A percentile compares a stretch with the other conserved stretches of the same genome.
Evolutionary conservation across 2,888 invertebrate species (phyloP).

Genomic region (Trachelus troglodyta): DNA sequence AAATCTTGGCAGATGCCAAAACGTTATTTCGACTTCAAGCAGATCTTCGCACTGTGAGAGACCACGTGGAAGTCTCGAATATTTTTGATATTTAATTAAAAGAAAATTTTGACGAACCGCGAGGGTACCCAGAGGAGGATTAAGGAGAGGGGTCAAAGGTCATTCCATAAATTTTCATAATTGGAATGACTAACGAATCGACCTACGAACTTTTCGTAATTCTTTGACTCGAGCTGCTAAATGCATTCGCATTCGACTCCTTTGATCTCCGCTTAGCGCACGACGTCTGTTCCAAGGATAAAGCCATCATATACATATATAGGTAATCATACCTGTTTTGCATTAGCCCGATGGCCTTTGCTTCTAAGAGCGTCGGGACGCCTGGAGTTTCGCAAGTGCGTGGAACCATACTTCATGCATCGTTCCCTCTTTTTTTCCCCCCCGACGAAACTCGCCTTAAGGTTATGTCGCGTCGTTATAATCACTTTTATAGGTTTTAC

Average conservation of each 20-base stretch:
- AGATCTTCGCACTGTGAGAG: not conserved
- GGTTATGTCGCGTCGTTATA: not conserved
- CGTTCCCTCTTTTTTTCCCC: not conserved
- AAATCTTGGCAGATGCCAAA: not conserved
- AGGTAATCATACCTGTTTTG: slow-evolving; percentile 28
- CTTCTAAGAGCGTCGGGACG: too few species aligned
- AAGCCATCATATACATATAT: slow-evolving; percentile 23
- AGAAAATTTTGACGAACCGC: not conserved
- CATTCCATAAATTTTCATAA: not conserved
- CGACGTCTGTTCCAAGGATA: slow-evolving; percentile 42
- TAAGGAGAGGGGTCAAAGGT: not conserved
- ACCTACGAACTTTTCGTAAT: not conserved
- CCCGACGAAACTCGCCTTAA: not conserved
- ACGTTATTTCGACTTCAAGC: not conserved
- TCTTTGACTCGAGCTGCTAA: not conserved
- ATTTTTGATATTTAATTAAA: not conserved
- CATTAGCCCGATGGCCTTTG: slow-evolving; percentile 16
- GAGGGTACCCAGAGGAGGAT: too few species aligned
- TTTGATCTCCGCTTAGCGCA: slow-evolving; percentile 1
- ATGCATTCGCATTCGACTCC: not conserved
- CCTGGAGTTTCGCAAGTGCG: not conserved
- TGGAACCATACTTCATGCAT: not conserved
- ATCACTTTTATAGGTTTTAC: not conserved
- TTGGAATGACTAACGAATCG: not conserved
- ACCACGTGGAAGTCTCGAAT: not conserved